phyloP scores from a whole-genome alignment of 2,113 vertebrate species.

The Petromus typicus region DNA sequence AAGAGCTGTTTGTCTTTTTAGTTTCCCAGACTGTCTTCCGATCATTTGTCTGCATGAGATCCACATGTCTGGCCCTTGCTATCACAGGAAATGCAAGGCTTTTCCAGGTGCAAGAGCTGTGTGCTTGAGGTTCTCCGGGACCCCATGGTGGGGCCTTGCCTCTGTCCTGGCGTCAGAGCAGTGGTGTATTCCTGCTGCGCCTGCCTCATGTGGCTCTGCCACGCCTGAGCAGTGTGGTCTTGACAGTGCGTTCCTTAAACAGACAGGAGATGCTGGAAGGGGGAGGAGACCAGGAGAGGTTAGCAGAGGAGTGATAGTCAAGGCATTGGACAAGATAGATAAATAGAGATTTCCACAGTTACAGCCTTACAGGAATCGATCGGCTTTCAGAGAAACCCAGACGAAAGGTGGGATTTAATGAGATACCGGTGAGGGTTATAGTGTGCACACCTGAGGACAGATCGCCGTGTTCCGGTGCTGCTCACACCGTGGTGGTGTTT shows the following conservation, averaged over 20 bases:
- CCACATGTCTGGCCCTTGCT: neutral
- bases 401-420: neutral
- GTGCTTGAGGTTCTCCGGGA: neutral
- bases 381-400: neutral
- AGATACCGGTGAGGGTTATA: neutral
- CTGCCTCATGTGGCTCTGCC: neutral
- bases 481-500: neutral
- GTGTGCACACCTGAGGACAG: rapidly evolving
- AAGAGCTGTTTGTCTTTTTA: neutral
- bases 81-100: neutral
- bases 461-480: neutral
- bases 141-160: neutral
- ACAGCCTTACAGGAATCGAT: neutral
- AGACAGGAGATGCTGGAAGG: neutral
- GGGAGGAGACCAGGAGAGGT: neutral
- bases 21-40: neutral
- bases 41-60: neutral
- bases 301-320: neutral
- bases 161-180: too few relatives aligned
- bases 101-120: neutral
- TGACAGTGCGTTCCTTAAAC: neutral
- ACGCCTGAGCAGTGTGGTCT: neutral
- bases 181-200: too few relatives aligned
- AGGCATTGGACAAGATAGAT: neutral
- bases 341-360: conserved; percentile 19